Percentiles rank a stretch among this genome's conserved stretches.
Conservation (phyloP, 2,797 vertebrate genomes). For the Lepus townsendii region DNA sequence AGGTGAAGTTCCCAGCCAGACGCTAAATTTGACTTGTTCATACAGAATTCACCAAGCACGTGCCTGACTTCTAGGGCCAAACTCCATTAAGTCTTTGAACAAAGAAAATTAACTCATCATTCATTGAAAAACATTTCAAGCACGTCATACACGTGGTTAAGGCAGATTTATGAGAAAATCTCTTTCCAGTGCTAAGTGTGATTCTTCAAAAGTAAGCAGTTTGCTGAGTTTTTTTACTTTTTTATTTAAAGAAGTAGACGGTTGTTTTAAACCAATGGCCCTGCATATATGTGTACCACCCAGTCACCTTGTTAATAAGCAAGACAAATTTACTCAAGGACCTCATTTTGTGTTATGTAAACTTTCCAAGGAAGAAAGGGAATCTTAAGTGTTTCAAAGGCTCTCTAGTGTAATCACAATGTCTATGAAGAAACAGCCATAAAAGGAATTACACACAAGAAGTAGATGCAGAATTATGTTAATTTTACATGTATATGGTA, state of each 20-base stretch:
- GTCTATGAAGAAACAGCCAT: background rate
- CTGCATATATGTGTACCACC: background rate
- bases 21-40: background rate
- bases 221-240: background rate
- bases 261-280: background rate
- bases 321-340: conserved; percentile 59
- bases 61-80: background rate
- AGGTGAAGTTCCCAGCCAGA: conserved; percentile 15
- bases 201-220: conserved; percentile 21
- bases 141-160: background rate
- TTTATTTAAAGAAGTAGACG: background rate
- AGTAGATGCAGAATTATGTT: background rate
- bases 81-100: background rate
- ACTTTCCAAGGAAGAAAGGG: conserved; percentile 46
- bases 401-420: conserved; percentile 19
- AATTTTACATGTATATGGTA: background rate
- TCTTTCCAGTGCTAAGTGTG: background rate
- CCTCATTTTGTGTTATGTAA: conserved; percentile 30
- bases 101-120: background rate
- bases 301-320: conserved; percentile 43
- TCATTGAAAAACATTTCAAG: background rate
- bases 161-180: background rate
- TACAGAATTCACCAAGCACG: background rate
- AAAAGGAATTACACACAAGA: conserved; percentile 18
- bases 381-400: conserved; percentile 19